Base-by-base conservation (phyloP, 2,888 invertebrate genomes). In the Deilephila porcellus region DNA sequence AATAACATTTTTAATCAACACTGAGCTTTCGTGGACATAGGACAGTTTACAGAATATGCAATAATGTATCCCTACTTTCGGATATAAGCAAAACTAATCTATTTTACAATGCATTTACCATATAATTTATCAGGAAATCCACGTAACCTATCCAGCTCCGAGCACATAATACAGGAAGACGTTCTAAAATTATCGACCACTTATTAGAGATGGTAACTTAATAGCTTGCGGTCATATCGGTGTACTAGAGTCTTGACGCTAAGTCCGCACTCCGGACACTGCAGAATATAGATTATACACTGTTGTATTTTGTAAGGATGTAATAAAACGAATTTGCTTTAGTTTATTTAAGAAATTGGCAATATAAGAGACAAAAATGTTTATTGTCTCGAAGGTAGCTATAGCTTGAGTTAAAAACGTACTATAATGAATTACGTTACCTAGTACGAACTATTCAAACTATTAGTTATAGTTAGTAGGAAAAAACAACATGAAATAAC, bases 171-270 rank as follows among this genome's bases (percentile, higher is more conserved):
- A 74, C 77, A 82, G 82, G 84, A 85, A 88, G 87, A 84, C 83
- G 82, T 80, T 84, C 84, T 86, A 85, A 89, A 90, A 88, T 88
- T 89, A 91, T 89, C 86, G 86, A 87, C 81, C 82, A 83, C 85
- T 88, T 87, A 87, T 84, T 85, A 85, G 82, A 83, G 83, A 81
- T 79, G 79, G 88, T 86, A 89, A 90, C 88, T 85, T 81, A 88
- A 89, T 89, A 84, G 89, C 90, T 83, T 75, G 80, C 79, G 83
- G 90, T 84, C 79, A 70, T 59, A 85, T 86, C 83, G 79, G 81
- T 82, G 72, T 63, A 63, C 63, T 56, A 32, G 32, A n/a, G 72
- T 64, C 62, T 32, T 45, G 60, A 37, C 60, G n/a, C 32, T 20
- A 71, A 29, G 37, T 71, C 34, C 25, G 4, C 17, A 20, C 34